A percentile compares a stretch with the other conserved stretches of the same genome.
Conservation (phyloP, 2,797 vertebrate genomes). For the Adrianichthys oophorus region DNA sequence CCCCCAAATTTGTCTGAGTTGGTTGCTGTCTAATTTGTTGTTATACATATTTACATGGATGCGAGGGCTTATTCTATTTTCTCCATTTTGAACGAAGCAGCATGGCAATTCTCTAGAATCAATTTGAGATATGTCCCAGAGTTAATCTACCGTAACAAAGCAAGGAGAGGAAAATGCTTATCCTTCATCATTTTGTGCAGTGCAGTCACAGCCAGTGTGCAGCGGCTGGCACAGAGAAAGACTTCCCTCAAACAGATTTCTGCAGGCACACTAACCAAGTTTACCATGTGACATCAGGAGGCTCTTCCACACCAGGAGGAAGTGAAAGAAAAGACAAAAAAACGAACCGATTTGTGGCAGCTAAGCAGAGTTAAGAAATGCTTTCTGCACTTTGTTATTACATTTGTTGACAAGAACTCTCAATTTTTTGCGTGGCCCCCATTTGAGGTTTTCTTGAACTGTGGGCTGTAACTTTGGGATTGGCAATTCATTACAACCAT, state of each 20-base stretch:
- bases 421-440: constrained; percentile 28
- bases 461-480: too few relatives aligned
- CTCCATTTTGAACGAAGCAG: constrained; percentile 4
- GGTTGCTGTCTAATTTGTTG: not conserved
- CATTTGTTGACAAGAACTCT: constrained; percentile 38
- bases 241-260: constrained; percentile 10
- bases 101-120: constrained; percentile 14
- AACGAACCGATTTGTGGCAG: constrained; percentile 7
- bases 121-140: constrained; percentile 19
- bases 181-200: constrained; percentile 12
- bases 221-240: constrained; percentile 9
- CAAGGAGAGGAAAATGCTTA: constrained; percentile 6
- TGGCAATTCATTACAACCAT: too few relatives aligned
- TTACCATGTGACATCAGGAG: constrained; percentile 8
- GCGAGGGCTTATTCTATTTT: constrained; percentile 2
- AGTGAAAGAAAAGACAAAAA: constrained; percentile 8
- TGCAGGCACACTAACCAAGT: constrained; percentile 6
- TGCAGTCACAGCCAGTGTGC: constrained; percentile 14
- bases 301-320: not conserved
- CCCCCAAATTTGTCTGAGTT: too few relatives aligned
- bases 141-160: constrained; percentile 11
- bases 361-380: constrained; percentile 28
- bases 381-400: constrained; percentile 15
- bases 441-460: constrained; percentile 14
- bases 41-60: not conserved